Evolutionary conservation across 2,797 vertebrate species (phyloP).

Genomic region (Gymnoscopelus microlampas): DNA sequence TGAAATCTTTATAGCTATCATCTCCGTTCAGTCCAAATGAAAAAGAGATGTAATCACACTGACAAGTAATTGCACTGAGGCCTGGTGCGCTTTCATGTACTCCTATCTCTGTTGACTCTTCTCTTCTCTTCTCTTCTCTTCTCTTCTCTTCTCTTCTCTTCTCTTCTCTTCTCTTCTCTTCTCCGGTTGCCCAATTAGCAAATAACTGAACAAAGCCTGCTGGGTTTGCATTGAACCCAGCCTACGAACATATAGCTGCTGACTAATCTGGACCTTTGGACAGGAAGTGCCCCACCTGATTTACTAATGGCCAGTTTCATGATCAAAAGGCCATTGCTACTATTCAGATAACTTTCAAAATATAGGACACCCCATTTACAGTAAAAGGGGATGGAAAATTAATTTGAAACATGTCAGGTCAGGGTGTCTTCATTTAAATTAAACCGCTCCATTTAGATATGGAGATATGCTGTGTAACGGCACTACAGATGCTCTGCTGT

Average conservation of each 20-base stretch:
- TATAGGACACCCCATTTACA: too few relatives aligned
- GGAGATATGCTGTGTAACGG: too few relatives aligned
- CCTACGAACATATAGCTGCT: conserved; percentile 37
- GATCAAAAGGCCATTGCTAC: too few relatives aligned
- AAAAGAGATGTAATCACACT: conserved; percentile 45
- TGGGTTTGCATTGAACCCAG: conserved; percentile 6
- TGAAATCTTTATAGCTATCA: conserved; percentile 40
- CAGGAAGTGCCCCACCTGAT: conserved; percentile 43
- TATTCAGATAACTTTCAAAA: too few relatives aligned
- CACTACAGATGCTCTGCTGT: too few relatives aligned
- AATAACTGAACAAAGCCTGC: not conserved
- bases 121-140: not conserved
- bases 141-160: not conserved
- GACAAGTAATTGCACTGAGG: conserved; percentile 12
- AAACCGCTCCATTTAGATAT: too few relatives aligned
- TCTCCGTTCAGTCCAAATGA: conserved; percentile 28
- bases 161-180: not conserved
- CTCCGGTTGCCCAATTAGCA: not conserved
- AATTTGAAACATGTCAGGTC: too few relatives aligned
- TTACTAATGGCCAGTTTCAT: too few relatives aligned
- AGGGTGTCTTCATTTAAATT: too few relatives aligned
- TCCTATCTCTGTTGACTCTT: not conserved
- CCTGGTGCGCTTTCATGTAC: conserved; percentile 1
- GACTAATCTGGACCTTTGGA: conserved; percentile 51
- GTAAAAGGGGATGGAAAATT: too few relatives aligned